Base-by-base conservation (phyloP, 2,888 invertebrate species). In the Ceriagrion tenellum region DNA sequence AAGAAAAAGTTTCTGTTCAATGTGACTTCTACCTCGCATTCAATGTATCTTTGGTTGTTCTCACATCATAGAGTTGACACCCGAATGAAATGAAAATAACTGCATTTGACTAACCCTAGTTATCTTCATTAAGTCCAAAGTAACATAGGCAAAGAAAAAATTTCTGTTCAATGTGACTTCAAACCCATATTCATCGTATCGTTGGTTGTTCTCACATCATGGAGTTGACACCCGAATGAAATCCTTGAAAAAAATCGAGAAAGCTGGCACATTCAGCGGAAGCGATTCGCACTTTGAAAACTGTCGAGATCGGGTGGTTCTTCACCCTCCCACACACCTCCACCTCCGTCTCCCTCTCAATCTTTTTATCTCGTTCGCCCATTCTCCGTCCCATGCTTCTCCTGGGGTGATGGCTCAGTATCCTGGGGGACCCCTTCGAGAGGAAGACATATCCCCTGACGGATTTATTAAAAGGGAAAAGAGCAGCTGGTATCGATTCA, bases 381-480 rank as follows among this genome's bases (percentile, higher is more conserved):
- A 81, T 81, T 81, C 81, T 81, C 81, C 35, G 35, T 30, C 30
- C 30, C 30, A 59, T 35, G 16, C 30, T 35, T 81, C 81, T 35
- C 81, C 20, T 1, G 16, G 56, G 81, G 16, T 81, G 81, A 81
- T 35, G 35, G 26, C 13, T 81, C 26, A 81, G 26, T 69, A n/a
- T n/a, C 69, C 69, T 47, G 59, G 59, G 59, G 35, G 81, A 3
- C 12, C 81, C 20, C 81, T 81, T 30, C 13, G 35, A n/a, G 35
- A 20, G 59, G 12, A 59, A 81, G 81, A 81, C 35, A 81, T 16
- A 69, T 69, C 30, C 81, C 59, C 59, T 56, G 30, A 30, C 81
- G 81, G 81, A 81, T 81, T 81, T 81, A 81, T 81, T 81, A 81
- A 30, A 81, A 81, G 81, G 81, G 81, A 81, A 81, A 81, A 81